Base-by-base conservation (phyloP, 2,797 vertebrate genomes). In the Percopsis omiscomaycus region DNA sequence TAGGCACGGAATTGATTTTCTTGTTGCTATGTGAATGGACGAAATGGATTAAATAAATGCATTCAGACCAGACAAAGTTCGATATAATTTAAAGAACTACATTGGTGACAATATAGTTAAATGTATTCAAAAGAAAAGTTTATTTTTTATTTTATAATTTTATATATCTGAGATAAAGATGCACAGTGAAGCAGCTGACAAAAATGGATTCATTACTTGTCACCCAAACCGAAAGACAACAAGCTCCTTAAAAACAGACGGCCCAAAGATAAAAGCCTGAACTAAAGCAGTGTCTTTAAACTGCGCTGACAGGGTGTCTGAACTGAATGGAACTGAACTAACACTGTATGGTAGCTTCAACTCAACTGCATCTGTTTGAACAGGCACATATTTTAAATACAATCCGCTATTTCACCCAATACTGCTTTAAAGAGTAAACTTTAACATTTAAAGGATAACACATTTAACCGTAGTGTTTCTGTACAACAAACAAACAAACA, bases 1-100 rank as follows among this genome's bases (percentile, higher is more conserved):
- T 69, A 46, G 46, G 52, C 52, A 14, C 27, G 37, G 46, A 59
- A 57, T 58, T 54, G 52, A 71, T 74, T 54, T 61, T 10, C 1
- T 28, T 12, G 16, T 64, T 44, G 28, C 52, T 8, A 46, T 64
- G 3, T 61, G 28, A 49, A 15, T 27, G 16, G 16, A 59, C 12
- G 46, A 14, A 37, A 9, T 9, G 8, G 37, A 37, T 37, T 37
- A 37, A 9, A 6, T 9, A 37, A 37, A 37, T 37, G 9, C 37
- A 37, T 37, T 22, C 22, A 1, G 22, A 37, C 9, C 9, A 37
- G 5, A 37, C 9, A 37, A 37, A 37, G 37, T 37, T 37, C 1
- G 6, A 0, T 37, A 37, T 9, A 37, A 37, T 37, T 37, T 9
- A 37, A 37, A 37, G 37, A 37, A 37, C 37, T 37, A 37, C 37